Percentiles rank a stretch among this genome's conserved stretches.
phyloP scores from a whole-genome alignment of 2,113 vertebrate species.

The Paramisgurnus dabryanus region DNA sequence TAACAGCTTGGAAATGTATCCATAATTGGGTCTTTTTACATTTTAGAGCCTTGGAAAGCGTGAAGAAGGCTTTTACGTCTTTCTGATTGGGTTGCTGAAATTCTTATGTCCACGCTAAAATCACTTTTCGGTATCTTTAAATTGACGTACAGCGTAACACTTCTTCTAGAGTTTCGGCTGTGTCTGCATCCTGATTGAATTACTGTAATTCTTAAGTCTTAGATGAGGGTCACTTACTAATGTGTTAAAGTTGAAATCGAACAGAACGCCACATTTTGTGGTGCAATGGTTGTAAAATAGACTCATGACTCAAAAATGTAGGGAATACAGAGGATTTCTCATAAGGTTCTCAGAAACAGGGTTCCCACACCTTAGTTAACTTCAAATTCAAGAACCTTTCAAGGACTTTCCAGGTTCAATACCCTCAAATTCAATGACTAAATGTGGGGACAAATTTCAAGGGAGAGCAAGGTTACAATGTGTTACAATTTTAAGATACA shows the following conservation, averaged over 20 bases:
- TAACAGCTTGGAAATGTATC: conserved; percentile 30
- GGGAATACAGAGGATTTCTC: neutral
- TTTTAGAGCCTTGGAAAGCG: conserved; percentile 13
- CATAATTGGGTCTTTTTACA: conserved; percentile 26
- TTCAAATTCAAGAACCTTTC: no score
- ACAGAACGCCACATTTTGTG: neutral
- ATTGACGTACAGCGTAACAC: conserved; percentile 10
- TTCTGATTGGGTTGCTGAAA: conserved; percentile 10
- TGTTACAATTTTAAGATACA: no score
- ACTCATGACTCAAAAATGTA: neutral
- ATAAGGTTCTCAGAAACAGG: neutral
- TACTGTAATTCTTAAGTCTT: conserved; percentile 23
- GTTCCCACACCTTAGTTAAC: no score
- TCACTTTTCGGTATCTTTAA: conserved; percentile 34
- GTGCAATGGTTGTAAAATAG: conserved; percentile 20
- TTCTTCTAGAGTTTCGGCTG: conserved; percentile 27
- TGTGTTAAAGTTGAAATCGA: conserved; percentile 28
- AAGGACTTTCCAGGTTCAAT: no score
- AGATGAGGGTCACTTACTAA: conserved; percentile 23
- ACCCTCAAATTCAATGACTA: no score
- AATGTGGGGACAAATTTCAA: no score
- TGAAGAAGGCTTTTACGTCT: conserved; percentile 15
- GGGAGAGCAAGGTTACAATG: no score
- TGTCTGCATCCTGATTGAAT: conserved; percentile 34
- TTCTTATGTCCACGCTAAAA: neutral